A percentile compares a stretch with the other conserved stretches of the same genome.
phyloP scores from a whole-genome alignment of 2,113 vertebrate species.

The Leucoraja erinaceus region DNA sequence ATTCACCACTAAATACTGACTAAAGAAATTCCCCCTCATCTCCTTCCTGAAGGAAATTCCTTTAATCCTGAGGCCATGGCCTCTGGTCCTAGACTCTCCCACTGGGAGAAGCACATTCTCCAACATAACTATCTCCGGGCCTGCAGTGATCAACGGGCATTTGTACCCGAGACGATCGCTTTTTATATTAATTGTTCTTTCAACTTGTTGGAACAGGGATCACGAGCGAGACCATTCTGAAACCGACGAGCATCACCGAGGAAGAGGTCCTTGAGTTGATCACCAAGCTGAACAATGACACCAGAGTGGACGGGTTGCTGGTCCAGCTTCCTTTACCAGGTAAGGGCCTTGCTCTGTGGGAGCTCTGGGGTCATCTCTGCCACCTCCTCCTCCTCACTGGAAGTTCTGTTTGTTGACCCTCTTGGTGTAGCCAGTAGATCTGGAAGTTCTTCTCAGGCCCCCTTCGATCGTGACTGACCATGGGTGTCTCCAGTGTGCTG shows the following conservation, averaged over 20 bases:
- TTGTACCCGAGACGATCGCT: background rate
- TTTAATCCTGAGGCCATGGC: too few species aligned
- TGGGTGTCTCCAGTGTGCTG: too few species aligned
- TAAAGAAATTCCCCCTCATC: too few species aligned
- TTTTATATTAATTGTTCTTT: background rate
- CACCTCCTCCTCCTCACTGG: background rate
- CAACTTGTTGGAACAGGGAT: slow-evolving; percentile 66
- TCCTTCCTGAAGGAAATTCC: too few species aligned
- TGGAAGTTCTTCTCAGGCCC: background rate
- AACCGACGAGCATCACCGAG: slow-evolving; percentile 71
- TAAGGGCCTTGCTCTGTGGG: slow-evolving; percentile 45
- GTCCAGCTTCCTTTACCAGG: slow-evolving; percentile 93
- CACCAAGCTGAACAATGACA: slow-evolving; percentile 74
- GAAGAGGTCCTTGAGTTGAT: slow-evolving; percentile 84
- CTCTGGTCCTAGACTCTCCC: too few species aligned
- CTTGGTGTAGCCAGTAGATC: background rate
- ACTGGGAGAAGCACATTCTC: too few species aligned
- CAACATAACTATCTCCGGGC: too few species aligned
- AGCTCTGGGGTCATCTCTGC: background rate
- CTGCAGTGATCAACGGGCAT: background rate
- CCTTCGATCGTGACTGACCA: too few species aligned
- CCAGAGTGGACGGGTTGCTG: slow-evolving; percentile 77
- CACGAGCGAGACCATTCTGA: slow-evolving; percentile 85
- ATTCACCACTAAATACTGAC: too few species aligned
- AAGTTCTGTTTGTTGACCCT: background rate